Percentiles rank a stretch among this genome's conserved stretches.
Evolutionary conservation across 2,797 vertebrate species (phyloP).

Genomic region (Echeneis naucrates): DNA sequence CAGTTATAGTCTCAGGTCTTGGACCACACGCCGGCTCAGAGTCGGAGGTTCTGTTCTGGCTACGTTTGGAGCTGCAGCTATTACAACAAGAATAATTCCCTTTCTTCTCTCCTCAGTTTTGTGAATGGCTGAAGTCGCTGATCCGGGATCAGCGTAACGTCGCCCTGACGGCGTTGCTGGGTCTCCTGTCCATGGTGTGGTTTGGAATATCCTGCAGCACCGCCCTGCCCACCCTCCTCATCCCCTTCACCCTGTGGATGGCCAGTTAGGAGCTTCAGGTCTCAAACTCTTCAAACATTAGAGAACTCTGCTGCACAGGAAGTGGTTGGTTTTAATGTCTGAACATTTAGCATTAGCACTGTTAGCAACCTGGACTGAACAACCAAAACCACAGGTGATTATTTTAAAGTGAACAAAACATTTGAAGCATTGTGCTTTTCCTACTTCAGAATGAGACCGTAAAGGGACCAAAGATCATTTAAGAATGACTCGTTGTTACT

Average conservation of each 20-base stretch:
- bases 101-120: conserved; percentile 86
- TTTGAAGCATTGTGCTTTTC: background rate
- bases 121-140: conserved; percentile 90
- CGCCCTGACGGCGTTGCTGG: conserved; percentile 84
- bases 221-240: conserved; percentile 86
- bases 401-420: background rate
- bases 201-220: conserved; percentile 86
- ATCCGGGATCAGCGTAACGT: conserved; percentile 91
- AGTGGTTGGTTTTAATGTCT: background rate
- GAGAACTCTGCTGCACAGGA: background rate
- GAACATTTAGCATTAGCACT: conserved; percentile 12
- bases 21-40: background rate
- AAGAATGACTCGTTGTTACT: background rate
- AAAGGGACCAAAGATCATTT: conserved; percentile 36
- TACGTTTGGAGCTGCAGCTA: background rate
- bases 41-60: background rate
- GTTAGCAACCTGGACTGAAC: conserved; percentile 1
- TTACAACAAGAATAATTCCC: rapidly evolving
- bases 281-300: background rate
- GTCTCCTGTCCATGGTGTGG: conserved; percentile 86
- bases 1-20: background rate
- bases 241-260: conserved; percentile 96
- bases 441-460: background rate
- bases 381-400: background rate
- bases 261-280: conserved; percentile 79